Evolutionary conservation across 92 coral and sea anemone species (phyloP), one percentile per base, ranked within the genome.

Genomic region (Porites rus): DNA sequence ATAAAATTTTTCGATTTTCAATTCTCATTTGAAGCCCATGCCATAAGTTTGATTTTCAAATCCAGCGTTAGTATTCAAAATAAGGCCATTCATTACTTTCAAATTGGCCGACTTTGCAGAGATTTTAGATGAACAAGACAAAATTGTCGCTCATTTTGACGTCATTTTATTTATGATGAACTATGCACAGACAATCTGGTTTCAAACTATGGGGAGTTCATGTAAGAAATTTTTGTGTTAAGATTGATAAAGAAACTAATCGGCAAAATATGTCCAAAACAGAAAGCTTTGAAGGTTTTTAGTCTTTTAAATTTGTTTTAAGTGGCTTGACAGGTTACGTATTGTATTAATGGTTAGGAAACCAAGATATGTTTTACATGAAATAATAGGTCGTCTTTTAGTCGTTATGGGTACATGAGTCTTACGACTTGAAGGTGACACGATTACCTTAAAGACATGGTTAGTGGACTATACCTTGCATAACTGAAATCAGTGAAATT

Each of bases 361-460:
- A 24, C 76, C 25, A 51, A 60, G 52, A 17, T 53, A 54, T 10
- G 28, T 70, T 25, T 69, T 53, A 19, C 58, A 69, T 81, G 85
- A 81, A 81, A 69, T 81, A 81, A 81, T 73, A 54, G 85, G 85
- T 81, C 85, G 63, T 51, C 22, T 18, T 2, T 51, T 61, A 18
- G 77, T 73, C 77, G 77, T 51, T 69, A 54, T 70, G 24, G 85
- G 51, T 67, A 3, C 22, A 9, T 38, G 51, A 56, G 10, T 73
- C 76, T 51, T 68, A 20, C 65, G 51, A 20, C 46, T 51, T 62
- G 67, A 50, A 61, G 68, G 77, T 73, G 85, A 81, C 77, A 69
- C 85, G 64, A 56, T 53, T 16, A 68, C 31, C n/a, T 51, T 24
- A 22, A 69, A 80, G 84, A 51, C n/a, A 17, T 81, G 22, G 77